Evolutionary conservation across 1,140 invertebrate genomes (phyloP).

Genomic region (Dolichoris vasculosae): DNA sequence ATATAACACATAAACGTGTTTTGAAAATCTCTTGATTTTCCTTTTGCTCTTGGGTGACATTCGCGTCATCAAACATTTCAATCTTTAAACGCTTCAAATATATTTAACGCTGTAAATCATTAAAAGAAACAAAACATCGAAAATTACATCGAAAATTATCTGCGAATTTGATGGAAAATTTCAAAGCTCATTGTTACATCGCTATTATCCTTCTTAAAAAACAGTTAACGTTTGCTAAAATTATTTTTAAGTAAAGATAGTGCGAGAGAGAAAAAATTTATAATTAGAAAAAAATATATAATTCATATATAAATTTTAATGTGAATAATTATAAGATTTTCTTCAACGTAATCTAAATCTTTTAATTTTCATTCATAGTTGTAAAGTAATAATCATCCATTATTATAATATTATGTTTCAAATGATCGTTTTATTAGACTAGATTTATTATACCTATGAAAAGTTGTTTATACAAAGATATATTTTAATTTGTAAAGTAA

Average conservation of each 20-base stretch:
- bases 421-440: too few species aligned
- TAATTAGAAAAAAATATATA: too few species aligned
- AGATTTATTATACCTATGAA: too few species aligned
- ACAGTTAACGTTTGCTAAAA: not conserved
- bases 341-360: too few species aligned
- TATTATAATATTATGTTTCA: too few species aligned
- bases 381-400: too few species aligned
- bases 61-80: slow-evolving; percentile 10
- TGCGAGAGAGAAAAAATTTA: too few species aligned
- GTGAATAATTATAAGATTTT: too few species aligned
- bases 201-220: not conserved
- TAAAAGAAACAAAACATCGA: not conserved
- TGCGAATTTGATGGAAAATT: not conserved
- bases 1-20: not conserved
- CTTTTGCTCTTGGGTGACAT: not conserved
- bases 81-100: not conserved
- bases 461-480: too few species aligned
- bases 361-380: too few species aligned
- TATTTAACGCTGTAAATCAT: not conserved
- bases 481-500: too few species aligned
- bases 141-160: slow-evolving; percentile 4
- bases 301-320: too few species aligned
- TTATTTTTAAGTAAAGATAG: not conserved
- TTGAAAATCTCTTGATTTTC: not conserved
- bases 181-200: not conserved